Percentiles rank a stretch among this genome's conserved stretches.
phyloP scores from a whole-genome alignment of 2,888 invertebrate species.

The Epinotia demarniana region DNA sequence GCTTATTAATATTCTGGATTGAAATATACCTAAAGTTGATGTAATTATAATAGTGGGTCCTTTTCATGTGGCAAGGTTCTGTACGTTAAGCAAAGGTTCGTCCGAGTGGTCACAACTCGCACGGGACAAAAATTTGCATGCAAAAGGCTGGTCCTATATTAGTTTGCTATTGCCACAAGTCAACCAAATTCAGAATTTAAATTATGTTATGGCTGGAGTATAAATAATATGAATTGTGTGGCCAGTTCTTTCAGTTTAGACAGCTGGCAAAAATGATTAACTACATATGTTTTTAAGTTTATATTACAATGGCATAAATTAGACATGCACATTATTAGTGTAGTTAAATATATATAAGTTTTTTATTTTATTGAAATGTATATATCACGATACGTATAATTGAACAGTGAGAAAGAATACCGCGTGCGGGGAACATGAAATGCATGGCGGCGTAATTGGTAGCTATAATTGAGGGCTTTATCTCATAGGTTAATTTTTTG shows the following conservation, averaged over 20 bases:
- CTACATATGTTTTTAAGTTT: background rate
- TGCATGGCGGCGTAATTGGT: too few relatives aligned
- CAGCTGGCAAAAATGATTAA: background rate
- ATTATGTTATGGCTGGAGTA: constrained; percentile 12
- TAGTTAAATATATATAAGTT: too few relatives aligned
- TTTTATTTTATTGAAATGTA: too few relatives aligned
- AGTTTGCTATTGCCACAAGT: constrained; percentile 32
- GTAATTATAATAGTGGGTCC: constrained; percentile 38
- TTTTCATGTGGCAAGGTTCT: constrained; percentile 37
- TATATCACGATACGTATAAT: too few relatives aligned
- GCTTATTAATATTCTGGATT: constrained; percentile 33
- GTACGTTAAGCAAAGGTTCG: constrained; percentile 37
- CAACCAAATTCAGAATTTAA: constrained; percentile 26
- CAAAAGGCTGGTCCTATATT: constrained; percentile 30
- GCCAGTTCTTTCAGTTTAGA: background rate
- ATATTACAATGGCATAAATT: background rate
- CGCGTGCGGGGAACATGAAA: too few relatives aligned
- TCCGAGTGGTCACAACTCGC: constrained; percentile 16
- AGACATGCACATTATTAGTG: too few relatives aligned
- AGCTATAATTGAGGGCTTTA: too few relatives aligned
- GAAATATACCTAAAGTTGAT: constrained; percentile 30
- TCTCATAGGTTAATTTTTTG: too few relatives aligned
- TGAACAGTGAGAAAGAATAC: too few relatives aligned
- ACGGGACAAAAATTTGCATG: constrained; percentile 42
- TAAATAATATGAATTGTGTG: background rate